phyloP scores from a whole-genome alignment of 2,888 invertebrate species.

The Aethes cnicana region DNA sequence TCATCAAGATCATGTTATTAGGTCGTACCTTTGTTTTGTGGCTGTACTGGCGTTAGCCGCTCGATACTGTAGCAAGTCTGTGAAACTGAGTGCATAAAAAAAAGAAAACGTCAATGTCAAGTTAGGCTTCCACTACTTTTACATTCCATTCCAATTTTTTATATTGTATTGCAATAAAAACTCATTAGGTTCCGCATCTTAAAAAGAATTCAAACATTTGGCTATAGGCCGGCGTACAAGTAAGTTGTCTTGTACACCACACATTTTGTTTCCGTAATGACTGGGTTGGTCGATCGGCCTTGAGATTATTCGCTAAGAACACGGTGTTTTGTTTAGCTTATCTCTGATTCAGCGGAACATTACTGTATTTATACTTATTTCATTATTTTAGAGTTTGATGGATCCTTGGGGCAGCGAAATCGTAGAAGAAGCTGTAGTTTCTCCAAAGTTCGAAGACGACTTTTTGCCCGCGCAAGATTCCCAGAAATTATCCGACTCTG shows the following conservation, averaged over 20 bases:
- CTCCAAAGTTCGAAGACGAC: constrained; percentile 81
- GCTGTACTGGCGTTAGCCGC: too few species aligned
- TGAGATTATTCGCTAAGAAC: constrained; percentile 8
- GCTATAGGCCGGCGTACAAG: constrained; percentile 23
- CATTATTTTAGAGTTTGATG: constrained; percentile 65
- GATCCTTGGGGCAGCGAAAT: constrained; percentile 76
- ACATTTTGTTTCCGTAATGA: constrained; percentile 5
- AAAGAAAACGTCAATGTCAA: constrained; percentile 25
- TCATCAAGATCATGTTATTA: too few species aligned
- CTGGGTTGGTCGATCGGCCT: constrained; percentile 25
- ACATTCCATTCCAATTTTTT: constrained; percentile 28
- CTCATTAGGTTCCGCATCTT: constrained; percentile 3
- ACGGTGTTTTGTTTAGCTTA: constrained; percentile 17
- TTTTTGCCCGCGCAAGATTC: constrained; percentile 66
- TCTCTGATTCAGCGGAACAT: background rate
- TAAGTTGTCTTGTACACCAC: constrained; percentile 9
- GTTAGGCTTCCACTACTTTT: constrained; percentile 22
- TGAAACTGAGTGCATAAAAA: too few species aligned
- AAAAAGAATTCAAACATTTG: constrained; percentile 13
- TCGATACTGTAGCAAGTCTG: too few species aligned
- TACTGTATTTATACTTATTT: background rate
- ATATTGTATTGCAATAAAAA: constrained; percentile 8
- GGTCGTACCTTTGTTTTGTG: too few species aligned
- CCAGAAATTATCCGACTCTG: constrained; percentile 83
- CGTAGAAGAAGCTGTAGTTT: constrained; percentile 48